These are phyloP conservation scores for Polypterus senegalus DNA, from an alignment of 2,113 vertebrate genomes.

Conservation along the genomic window DNA sequence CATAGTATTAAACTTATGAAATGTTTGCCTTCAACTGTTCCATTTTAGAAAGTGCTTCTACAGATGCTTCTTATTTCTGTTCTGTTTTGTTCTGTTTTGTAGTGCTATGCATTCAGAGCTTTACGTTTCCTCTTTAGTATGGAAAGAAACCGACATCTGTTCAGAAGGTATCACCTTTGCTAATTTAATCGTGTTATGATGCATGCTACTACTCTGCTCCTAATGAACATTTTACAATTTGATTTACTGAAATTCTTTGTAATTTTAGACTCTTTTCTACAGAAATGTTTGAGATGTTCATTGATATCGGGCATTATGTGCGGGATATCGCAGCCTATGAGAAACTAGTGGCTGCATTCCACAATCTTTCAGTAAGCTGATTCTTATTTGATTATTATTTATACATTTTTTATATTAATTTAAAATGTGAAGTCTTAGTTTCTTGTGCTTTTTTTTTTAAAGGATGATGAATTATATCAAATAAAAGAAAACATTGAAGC, in stretches of 20 bases:
- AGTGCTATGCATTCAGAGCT: constrained; percentile 77
- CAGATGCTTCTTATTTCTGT: neutral
- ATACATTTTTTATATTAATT: neutral
- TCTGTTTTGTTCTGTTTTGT: constrained; percentile 1
- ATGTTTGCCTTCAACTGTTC: too few species aligned
- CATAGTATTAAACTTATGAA: too few species aligned
- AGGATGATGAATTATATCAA: constrained; percentile 63
- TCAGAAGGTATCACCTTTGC: constrained; percentile 60
- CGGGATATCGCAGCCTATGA: constrained; percentile 67
- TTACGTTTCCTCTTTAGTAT: constrained; percentile 83
- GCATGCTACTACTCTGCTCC: too few species aligned
- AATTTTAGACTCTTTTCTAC: constrained; percentile 62
- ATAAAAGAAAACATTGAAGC: constrained; percentile 62
- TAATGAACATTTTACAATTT: neutral
- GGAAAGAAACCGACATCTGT: constrained; percentile 74
- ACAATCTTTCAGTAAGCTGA: constrained; percentile 53
- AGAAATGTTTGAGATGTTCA: constrained; percentile 79
- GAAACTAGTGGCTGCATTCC: constrained; percentile 58
- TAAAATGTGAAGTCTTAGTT: neutral
- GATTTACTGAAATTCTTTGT: constrained; percentile 1
- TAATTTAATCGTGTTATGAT: neutral
- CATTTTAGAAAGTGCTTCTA: too few species aligned
- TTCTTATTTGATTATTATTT: constrained; percentile 8
- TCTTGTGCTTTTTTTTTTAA: constrained; percentile 13
- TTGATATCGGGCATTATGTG: constrained; percentile 80